These are phyloP conservation scores for Trichomalopsis sarcophagae DNA, from an alignment of 1,140 invertebrate genomes.

Conservation along the genomic window DNA sequence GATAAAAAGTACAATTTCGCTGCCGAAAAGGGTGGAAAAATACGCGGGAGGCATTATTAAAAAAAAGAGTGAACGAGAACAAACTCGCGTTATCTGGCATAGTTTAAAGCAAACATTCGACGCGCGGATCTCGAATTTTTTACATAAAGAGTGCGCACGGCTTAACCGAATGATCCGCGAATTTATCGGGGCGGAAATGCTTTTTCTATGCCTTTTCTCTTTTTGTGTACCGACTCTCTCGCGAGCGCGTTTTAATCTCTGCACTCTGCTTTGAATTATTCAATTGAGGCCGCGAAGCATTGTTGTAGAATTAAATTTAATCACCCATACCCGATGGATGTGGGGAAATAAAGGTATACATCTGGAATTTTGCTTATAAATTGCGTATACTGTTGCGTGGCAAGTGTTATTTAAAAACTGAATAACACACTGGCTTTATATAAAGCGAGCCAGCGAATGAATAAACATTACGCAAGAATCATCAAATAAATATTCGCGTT, in stretches of 20 bases:
- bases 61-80: not conserved
- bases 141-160: slow-evolving; percentile 34
- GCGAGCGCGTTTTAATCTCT: slow-evolving; percentile 37
- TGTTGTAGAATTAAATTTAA: slow-evolving; percentile 47
- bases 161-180: slow-evolving; percentile 50
- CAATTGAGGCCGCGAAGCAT: slow-evolving; percentile 21
- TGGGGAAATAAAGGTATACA: not conserved
- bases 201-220: slow-evolving; percentile 35
- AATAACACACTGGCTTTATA: not conserved
- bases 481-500: not conserved
- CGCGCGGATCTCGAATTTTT: slow-evolving; percentile 10
- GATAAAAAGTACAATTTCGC: slow-evolving; percentile 1
- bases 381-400: not conserved
- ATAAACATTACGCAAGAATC: not conserved
- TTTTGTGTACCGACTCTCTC: not conserved
- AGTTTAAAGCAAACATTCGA: not conserved
- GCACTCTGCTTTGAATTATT: slow-evolving; percentile 51
- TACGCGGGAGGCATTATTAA: not conserved
- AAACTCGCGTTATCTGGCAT: slow-evolving; percentile 19
- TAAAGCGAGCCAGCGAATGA: not conserved
- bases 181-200: slow-evolving; percentile 48
- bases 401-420: not conserved
- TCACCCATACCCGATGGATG: not conserved
- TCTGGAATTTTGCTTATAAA: not conserved
- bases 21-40: not conserved